Evolutionary conservation across 2,888 invertebrate species (phyloP).

Genomic region (Pemphredon lugubris): DNA sequence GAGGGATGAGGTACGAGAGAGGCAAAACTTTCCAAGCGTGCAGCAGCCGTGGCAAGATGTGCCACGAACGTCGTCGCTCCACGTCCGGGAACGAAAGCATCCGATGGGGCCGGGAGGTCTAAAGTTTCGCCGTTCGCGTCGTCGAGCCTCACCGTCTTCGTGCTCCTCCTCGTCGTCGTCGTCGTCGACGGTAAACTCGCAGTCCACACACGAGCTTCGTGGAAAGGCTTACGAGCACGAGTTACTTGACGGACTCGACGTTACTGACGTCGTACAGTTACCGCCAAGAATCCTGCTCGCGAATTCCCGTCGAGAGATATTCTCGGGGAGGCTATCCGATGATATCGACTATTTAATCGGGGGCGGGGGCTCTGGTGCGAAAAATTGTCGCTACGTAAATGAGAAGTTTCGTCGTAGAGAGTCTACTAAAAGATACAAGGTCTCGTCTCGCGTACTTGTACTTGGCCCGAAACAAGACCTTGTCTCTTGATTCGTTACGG

Average conservation of each 20-base stretch:
- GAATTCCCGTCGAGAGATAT: constrained; percentile 12
- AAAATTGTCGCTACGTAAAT: too few species aligned
- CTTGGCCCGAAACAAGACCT: too few species aligned
- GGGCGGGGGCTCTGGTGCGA: too few species aligned
- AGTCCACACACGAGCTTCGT: constrained; percentile 70
- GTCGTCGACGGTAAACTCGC: constrained; percentile 72
- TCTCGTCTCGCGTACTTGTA: too few species aligned
- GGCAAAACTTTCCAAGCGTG: constrained; percentile 77
- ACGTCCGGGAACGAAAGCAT: constrained; percentile 55
- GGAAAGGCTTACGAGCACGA: constrained; percentile 57
- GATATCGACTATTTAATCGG: not conserved
- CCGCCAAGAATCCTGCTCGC: constrained; percentile 62
- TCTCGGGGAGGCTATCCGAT: not conserved
- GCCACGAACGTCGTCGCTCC: constrained; percentile 42
- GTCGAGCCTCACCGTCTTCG: constrained; percentile 50
- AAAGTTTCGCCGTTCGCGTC: constrained; percentile 71
- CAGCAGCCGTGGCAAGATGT: constrained; percentile 64
- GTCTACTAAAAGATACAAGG: too few species aligned
- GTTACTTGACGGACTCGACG: constrained; percentile 78
- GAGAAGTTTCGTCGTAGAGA: not conserved
- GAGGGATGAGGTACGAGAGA: constrained; percentile 31
- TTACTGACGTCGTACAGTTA: constrained; percentile 68
- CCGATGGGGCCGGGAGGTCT: constrained; percentile 62
- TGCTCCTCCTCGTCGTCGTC: constrained; percentile 35
- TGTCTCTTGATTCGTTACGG: too few species aligned